These are phyloP conservation scores for Erythrocebus patas DNA, from an alignment of 2,113 vertebrate genomes.

Conservation along the genomic window DNA sequence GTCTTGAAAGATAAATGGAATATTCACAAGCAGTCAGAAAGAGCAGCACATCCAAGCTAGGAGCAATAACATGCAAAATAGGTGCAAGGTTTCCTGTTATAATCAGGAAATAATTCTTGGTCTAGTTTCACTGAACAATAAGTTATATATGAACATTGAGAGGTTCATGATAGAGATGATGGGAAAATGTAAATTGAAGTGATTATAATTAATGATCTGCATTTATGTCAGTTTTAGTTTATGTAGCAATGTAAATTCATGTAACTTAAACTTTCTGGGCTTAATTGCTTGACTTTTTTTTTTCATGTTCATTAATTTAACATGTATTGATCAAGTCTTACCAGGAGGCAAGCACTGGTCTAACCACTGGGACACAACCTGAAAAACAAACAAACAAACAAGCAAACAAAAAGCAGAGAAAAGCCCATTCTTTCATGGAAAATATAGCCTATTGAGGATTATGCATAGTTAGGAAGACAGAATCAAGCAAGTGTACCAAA, in stretches of 20 bases:
- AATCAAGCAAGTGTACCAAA: background rate
- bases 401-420: background rate
- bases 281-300: background rate
- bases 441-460: background rate
- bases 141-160: background rate
- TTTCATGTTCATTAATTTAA: background rate
- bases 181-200: background rate
- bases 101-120: background rate
- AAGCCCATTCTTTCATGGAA: background rate
- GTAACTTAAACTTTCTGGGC: background rate
- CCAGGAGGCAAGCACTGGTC: background rate
- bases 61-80: constrained; percentile 24
- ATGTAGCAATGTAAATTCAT: background rate
- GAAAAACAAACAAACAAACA: background rate
- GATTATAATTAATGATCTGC: background rate
- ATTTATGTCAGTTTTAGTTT: background rate
- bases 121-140: background rate
- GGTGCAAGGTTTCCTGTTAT: background rate
- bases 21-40: constrained; percentile 34
- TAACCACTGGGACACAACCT: background rate
- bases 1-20: constrained; percentile 39
- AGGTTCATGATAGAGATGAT: background rate
- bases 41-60: background rate
- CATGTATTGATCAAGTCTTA: background rate
- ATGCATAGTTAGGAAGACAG: background rate